Base-by-base conservation (phyloP, 1,140 invertebrate genomes). In the Sitophilus oryzae region DNA sequence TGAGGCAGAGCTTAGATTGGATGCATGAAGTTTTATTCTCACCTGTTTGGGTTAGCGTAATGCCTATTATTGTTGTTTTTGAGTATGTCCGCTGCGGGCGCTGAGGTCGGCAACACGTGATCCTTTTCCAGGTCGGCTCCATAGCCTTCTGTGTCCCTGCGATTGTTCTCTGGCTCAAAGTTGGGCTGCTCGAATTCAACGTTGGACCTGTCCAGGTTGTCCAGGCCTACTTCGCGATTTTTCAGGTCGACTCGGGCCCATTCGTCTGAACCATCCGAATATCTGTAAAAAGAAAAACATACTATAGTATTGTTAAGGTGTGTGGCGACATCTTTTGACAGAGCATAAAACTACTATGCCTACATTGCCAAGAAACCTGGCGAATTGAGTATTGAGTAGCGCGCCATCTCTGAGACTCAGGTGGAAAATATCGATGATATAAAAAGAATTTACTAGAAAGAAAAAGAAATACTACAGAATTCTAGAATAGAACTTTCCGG, bases 1-100 rank as follows among this genome's bases (percentile, higher is more conserved):
- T n/a, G n/a, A n/a, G n/a, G n/a, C n/a, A n/a, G n/a, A n/a, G n/a
- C n/a, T n/a, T n/a, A n/a, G n/a, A n/a, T n/a, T n/a, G n/a, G n/a
- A n/a, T n/a, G n/a, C n/a, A n/a, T n/a, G n/a, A n/a, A n/a, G n/a
- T n/a, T n/a, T n/a, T n/a, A 37, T 36, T 10, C 30, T 54, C 20
- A 56, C 53, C 53, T 68, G 65, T 77, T 77, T 20, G 82, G 81
- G 71, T 84, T 85, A 52, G 82, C 80, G 64, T 84, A 83, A 11
- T 82, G 78, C 30, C 80, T 80, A 65, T 84, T 83, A 68, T 80
- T 82, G 68, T 83, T 83, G 58, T 82, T 83, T 66, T 83, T 83
- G 55, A 84, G 74, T 48, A 84, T 84, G 67, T 84, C 82, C 2
- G 82, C 82, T 60, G 82, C 83, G 34, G 82, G 82, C 35, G 82